Conservation (phyloP, 2,888 invertebrate species). For the Isotomurus palustris region DNA sequence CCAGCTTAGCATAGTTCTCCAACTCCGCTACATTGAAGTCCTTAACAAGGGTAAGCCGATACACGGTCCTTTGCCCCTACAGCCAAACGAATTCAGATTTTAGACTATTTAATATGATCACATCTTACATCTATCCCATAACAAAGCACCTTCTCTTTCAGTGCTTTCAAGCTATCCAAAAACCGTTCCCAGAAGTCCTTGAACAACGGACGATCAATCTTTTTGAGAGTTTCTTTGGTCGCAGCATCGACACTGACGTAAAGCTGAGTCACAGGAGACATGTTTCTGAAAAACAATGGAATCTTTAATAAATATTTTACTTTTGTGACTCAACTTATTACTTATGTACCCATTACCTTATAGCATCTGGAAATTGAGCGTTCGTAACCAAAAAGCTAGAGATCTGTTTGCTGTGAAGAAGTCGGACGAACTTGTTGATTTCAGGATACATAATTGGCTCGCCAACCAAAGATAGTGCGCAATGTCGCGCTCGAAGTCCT, state of each 20-base stretch:
- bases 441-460: constrained; percentile 62
- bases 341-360: constrained; percentile 48
- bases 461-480: constrained; percentile 59
- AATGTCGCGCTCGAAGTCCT: constrained; percentile 54
- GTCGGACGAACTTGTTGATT: constrained; percentile 54
- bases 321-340: background rate
- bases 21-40: constrained; percentile 58
- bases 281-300: constrained; percentile 35
- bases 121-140: background rate
- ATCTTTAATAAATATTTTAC: background rate
- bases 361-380: constrained; percentile 59
- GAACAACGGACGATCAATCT: constrained; percentile 58
- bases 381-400: constrained; percentile 60
- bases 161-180: constrained; percentile 54
- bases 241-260: constrained; percentile 60
- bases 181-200: constrained; percentile 59
- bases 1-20: constrained; percentile 55
- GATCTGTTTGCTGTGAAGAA: constrained; percentile 54
- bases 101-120: background rate
- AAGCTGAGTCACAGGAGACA: constrained; percentile 57
- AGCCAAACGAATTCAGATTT: background rate
- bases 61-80: constrained; percentile 57
- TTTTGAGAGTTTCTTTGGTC: constrained; percentile 57
- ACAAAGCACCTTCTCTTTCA: constrained; percentile 54
- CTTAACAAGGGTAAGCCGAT: constrained; percentile 58